Base-by-base conservation (phyloP, 2,113 vertebrate genomes). In the Ophthalmolycus amberensis region DNA sequence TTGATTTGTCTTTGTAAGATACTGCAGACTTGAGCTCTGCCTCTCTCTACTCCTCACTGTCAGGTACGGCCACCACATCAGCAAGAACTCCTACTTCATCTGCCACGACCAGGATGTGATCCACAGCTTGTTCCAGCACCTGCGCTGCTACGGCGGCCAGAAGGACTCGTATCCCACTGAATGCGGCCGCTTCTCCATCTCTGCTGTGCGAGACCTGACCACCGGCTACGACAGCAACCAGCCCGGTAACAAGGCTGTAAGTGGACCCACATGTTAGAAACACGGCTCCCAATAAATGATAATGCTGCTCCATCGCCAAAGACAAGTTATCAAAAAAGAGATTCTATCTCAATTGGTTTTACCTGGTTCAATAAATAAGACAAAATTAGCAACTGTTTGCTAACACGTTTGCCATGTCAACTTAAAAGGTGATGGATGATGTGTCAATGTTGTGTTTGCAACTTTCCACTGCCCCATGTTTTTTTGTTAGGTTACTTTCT, bases 11-110 rank as follows among this genome's bases (percentile, higher is more conserved):
- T 50, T 11, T 11, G 1, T 12, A 25, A 48, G 40, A 60, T 10
- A 3, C 20, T 54, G 20, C 58, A 66, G 60, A 67, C 44, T 56
- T 22, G 38, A 56, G 63, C 38, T 52, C 62, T 50, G 6, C 1
- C 11, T 40, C 38, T 67, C 8, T 1, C 14, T 44, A 56, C 34
- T 20, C 25, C 34, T 20, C 25, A 9, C 46, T 32, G 20, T 80
- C 91, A 99, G 98, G 85, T 99, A 99, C 0, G 98, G 98, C 65
- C 97, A 98, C 90, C 98, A 99, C 93, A 94, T 99, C 88, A 96
- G 96, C 76, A 97, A 96, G 89, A 96, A 97, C 91, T 99, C 98
- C 0, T 99, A 99, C 94, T 99, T 99, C 85, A 98, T 99, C 92
- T 99, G 98, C 90, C 95, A 98, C 0, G 95, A 99, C 86, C 97